These are phyloP conservation scores for Callitettix versicolor DNA, from an alignment of 1,140 invertebrate genomes.

Conservation along the genomic window DNA sequence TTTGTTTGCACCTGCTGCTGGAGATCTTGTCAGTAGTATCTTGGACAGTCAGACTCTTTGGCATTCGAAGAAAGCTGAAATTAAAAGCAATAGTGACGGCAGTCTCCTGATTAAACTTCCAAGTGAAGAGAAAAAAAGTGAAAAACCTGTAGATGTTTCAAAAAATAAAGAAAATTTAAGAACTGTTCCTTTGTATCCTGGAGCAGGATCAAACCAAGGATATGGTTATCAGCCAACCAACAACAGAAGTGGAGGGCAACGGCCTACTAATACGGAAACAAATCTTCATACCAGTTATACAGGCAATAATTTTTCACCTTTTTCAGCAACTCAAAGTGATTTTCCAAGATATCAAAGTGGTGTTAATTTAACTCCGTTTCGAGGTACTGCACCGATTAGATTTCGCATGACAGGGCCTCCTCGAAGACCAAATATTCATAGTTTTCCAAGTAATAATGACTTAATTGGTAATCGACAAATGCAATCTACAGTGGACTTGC, in stretches of 20 bases:
- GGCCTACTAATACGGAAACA: neutral
- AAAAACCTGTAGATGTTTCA: neutral
- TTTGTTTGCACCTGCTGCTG: constrained; percentile 20
- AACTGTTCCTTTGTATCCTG: constrained; percentile 22
- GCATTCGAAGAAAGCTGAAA: constrained; percentile 49
- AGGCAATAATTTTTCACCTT: no score
- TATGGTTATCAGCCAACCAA: neutral
- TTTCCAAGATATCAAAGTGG: neutral
- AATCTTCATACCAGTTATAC: no score
- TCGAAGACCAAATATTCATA: constrained; percentile 7
- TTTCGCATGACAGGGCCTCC: constrained; percentile 12
- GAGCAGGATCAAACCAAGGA: constrained; percentile 5
- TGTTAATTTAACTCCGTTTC: constrained; percentile 2
- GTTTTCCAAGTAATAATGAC: constrained; percentile 2
- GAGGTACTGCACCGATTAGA: constrained; percentile 10
- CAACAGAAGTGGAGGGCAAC: neutral
- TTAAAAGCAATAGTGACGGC: constrained; percentile 46
- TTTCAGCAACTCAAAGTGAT: no score
- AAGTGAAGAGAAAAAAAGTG: constrained; percentile 15
- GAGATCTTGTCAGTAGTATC: constrained; percentile 61
- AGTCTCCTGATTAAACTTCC: constrained; percentile 27
- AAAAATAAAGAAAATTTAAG: constrained; percentile 28
- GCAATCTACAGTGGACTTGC: neutral
- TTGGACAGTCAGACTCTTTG: constrained; percentile 62
- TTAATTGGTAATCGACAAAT: neutral